Conservation (phyloP, 2,113 vertebrate genomes). For the Spermophilus dauricus region DNA sequence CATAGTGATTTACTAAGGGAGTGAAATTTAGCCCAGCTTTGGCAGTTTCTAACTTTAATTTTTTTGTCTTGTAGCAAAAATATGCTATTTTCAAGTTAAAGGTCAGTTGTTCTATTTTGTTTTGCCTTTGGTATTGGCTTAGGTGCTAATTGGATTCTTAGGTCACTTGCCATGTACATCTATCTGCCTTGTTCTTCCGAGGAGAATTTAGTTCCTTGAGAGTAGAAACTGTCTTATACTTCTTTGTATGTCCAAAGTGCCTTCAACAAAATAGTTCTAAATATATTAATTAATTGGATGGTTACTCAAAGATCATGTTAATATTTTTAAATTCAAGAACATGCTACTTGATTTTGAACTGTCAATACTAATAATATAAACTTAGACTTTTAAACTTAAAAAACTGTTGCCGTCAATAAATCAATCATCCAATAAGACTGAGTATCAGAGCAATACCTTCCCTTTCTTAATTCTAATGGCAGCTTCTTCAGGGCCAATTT, state of each 20-base stretch:
- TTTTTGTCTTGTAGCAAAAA: not conserved
- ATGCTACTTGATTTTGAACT: constrained; percentile 29
- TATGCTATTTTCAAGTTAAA: not conserved
- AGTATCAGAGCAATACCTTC: not conserved
- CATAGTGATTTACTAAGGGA: constrained; percentile 1
- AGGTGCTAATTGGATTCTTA: not conserved
- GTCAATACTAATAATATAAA: not conserved
- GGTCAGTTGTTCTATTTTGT: not conserved
- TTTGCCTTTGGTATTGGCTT: not conserved
- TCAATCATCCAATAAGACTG: not conserved
- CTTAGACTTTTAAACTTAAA: constrained; percentile 22
- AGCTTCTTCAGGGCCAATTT: not conserved
- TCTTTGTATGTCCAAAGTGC: not conserved
- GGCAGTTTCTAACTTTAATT: constrained; percentile 6
- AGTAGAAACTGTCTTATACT: not conserved
- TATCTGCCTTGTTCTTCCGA: not conserved
- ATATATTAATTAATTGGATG: not conserved
- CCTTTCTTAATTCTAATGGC: not conserved
- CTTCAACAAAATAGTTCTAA: not conserved
- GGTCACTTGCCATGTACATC: too few species aligned
- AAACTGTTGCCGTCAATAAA: not conserved
- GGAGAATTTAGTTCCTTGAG: not conserved
- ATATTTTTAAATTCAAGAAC: not conserved
- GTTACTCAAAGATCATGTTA: not conserved
- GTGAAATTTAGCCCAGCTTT: constrained; percentile 5